Conservation (phyloP, 1,140 invertebrate species). For the Drosophila saltans region DNA sequence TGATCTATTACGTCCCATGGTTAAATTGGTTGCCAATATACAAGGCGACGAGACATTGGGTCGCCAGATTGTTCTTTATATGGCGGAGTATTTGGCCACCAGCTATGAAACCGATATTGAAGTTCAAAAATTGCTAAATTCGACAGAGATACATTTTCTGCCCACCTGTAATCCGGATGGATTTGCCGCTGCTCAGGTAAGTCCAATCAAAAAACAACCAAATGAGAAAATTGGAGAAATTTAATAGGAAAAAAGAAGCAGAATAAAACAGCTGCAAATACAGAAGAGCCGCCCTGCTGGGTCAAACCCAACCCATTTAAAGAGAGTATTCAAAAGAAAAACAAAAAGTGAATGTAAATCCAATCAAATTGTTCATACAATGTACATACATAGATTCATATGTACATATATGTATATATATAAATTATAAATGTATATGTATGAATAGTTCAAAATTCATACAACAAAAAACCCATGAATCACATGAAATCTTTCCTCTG, state of each 20-base stretch:
- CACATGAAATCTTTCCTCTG: not conserved
- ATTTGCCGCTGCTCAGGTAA: conserved; percentile 90
- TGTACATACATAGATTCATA: not conserved
- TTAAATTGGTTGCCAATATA: conserved; percentile 99
- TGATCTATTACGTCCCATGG: conserved; percentile 87
- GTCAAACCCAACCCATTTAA: not conserved
- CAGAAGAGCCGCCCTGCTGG: not conserved
- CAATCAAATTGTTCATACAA: conserved; percentile 1
- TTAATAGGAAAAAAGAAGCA: not conserved
- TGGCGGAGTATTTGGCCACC: conserved; percentile 91
- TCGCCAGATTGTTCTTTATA: conserved; percentile 92
- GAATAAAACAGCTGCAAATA: conserved; percentile 25
- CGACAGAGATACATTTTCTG: conserved; percentile 94
- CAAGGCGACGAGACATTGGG: conserved; percentile 98
- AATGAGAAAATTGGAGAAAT: not conserved
- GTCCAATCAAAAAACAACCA: conserved; percentile 48
- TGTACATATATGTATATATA: not conserved
- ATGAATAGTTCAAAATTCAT: not conserved
- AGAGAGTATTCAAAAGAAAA: too few species aligned
- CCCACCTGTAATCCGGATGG: conserved; percentile 97
- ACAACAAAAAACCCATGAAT: conserved; percentile 4
- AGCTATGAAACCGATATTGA: conserved; percentile 88
- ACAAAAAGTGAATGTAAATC: conserved; percentile 33
- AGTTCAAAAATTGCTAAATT: conserved; percentile 89
- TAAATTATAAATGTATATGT: not conserved